A percentile compares a stretch with the other conserved stretches of the same genome.
Conservation (phyloP, 2,113 vertebrate genomes). For the Picathartes gymnocephalus region DNA sequence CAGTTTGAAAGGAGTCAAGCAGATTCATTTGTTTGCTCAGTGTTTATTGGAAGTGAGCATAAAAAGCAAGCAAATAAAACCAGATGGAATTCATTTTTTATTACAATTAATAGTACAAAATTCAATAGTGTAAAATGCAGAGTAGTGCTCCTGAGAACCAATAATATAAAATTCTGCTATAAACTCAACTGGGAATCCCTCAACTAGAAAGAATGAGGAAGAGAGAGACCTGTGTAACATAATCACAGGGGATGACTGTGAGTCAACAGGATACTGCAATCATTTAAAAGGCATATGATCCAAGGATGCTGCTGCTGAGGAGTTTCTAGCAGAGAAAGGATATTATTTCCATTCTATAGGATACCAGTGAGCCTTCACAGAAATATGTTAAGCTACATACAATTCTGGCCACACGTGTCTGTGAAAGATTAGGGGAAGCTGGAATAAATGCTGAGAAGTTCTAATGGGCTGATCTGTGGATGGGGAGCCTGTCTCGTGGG, state of each 20-base stretch:
- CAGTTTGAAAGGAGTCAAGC: background rate
- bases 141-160: background rate
- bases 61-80: conserved; percentile 24
- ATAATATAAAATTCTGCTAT: background rate
- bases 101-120: background rate
- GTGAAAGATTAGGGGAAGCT: background rate
- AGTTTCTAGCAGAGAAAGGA: background rate
- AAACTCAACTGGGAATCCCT: background rate
- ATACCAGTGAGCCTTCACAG: background rate
- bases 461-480: background rate
- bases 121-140: background rate
- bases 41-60: background rate
- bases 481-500: background rate
- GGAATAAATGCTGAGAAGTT: background rate
- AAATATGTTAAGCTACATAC: background rate
- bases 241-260: background rate
- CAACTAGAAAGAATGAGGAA: background rate
- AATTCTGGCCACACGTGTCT: background rate
- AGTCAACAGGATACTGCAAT: background rate
- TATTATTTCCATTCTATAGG: background rate
- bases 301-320: background rate
- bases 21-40: conserved; percentile 9
- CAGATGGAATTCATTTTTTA: background rate
- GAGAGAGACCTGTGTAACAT: background rate
- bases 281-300: background rate